Evolutionary conservation across 1,140 invertebrate species (phyloP).

Genomic region (Musca vetustissima): DNA sequence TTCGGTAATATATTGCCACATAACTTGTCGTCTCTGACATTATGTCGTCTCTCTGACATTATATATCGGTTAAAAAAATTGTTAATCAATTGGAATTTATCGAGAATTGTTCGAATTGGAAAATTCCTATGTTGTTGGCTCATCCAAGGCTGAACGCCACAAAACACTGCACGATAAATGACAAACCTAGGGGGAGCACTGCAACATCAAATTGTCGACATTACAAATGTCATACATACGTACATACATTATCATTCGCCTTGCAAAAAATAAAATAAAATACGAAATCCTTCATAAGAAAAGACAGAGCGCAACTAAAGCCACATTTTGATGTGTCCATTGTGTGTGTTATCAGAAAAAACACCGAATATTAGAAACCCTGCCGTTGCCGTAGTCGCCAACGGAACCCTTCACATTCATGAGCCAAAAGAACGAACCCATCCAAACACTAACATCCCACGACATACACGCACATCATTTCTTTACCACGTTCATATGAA

Average conservation of each 20-base stretch:
- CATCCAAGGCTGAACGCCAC: too few species aligned
- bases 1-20: too few species aligned
- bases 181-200: too few species aligned
- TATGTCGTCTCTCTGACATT: too few species aligned
- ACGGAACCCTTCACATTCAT: constrained; percentile 9
- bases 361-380: background rate
- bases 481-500: background rate
- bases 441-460: background rate
- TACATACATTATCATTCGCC: constrained; percentile 8
- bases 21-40: too few species aligned
- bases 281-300: background rate
- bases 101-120: too few species aligned
- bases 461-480: background rate
- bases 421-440: background rate
- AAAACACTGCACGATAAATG: too few species aligned
- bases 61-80: too few species aligned
- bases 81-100: too few species aligned
- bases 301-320: constrained; percentile 4
- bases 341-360: constrained; percentile 23
- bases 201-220: too few species aligned
- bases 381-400: background rate
- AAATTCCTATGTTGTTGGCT: too few species aligned
- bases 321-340: constrained; percentile 26
- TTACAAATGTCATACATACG: too few species aligned
- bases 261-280: constrained; percentile 3